Evolutionary conservation across 1,140 invertebrate species (phyloP), one percentile per base, ranked within the genome.

Genomic region (Patella vulgata): DNA sequence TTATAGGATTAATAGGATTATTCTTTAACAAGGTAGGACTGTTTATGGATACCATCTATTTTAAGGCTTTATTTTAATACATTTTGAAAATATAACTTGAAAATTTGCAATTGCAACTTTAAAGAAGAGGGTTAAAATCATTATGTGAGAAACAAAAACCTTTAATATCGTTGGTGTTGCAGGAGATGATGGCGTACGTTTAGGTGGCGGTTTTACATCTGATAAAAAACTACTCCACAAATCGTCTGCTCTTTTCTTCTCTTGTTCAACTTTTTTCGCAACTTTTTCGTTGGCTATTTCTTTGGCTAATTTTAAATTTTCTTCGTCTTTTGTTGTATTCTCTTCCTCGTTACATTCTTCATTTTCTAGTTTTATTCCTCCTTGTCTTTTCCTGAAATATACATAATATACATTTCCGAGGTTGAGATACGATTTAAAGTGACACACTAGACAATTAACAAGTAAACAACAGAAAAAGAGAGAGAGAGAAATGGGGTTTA

Each of bases 191-290:
- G 69, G n/a, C n/a, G n/a, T n/a, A n/a, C n/a, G 70, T 60, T 74
- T 73, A 9, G 71, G 54, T 53, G 52, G 52, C 5, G 51, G 33
- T 53, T 78, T 77, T 21, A 81, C 76, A 63, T 81, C 81, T 33
- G 74, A 66, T 52, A 80, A 51, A 63, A 82, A 82, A 62, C 75
- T 81, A 17, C 75, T 68, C 81, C 81, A 82, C n/a, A 81, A 55
- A 36, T 74, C 71, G 63, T 83, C 77, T 30, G 69, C 70, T 66
- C 66, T 72, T 51, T 80, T 74, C 53, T 80, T 82, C 43, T 78
- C 75, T 30, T 73, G 65, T 59, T 75, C 70, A 47, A 71, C 65
- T 52, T 71, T 74, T 31, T 68, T 71, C 47, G 43, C 61, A 19
- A 57, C 60, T 48, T 72, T 59, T 52, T 79, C 74, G 54, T 64